phyloP scores from a whole-genome alignment of 2,888 invertebrate genomes.

The Harpalus rufipes region DNA sequence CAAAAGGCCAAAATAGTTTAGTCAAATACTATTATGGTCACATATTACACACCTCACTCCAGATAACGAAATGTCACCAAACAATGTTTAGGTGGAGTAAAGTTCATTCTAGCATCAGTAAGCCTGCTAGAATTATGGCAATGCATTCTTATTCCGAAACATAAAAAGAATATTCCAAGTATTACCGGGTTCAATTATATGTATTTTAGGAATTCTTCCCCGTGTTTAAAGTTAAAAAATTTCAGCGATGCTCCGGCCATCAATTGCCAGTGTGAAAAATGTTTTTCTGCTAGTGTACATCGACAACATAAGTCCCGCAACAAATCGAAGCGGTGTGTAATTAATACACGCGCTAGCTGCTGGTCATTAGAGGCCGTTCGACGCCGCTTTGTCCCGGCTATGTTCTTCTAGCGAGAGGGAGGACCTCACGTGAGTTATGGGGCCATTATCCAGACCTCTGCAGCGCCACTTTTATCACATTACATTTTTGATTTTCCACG shows the following conservation, averaged over 20 bases:
- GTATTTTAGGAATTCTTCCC: neutral
- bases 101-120: too few species aligned
- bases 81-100: too few species aligned
- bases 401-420: constrained; percentile 1
- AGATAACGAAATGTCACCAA: too few species aligned
- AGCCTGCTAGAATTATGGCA: too few species aligned
- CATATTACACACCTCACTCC: too few species aligned
- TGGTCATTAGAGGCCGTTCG: neutral
- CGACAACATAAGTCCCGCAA: constrained; percentile 28
- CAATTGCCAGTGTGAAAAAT: constrained; percentile 10
- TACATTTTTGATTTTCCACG: constrained; percentile 35
- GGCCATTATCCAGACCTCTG: constrained; percentile 3
- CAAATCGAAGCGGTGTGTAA: neutral
- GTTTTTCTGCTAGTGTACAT: constrained; percentile 5
- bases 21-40: too few species aligned
- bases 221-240: neutral
- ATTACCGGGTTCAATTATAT: too few species aligned
- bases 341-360: constrained; percentile 13
- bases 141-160: too few species aligned
- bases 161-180: too few species aligned
- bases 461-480: constrained; percentile 17
- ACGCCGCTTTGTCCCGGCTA: neutral
- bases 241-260: neutral
- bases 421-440: constrained; percentile 1
- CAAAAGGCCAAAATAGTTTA: too few species aligned